phyloP scores from a whole-genome alignment of 2,113 vertebrate genomes.

The Hylia prasina region DNA sequence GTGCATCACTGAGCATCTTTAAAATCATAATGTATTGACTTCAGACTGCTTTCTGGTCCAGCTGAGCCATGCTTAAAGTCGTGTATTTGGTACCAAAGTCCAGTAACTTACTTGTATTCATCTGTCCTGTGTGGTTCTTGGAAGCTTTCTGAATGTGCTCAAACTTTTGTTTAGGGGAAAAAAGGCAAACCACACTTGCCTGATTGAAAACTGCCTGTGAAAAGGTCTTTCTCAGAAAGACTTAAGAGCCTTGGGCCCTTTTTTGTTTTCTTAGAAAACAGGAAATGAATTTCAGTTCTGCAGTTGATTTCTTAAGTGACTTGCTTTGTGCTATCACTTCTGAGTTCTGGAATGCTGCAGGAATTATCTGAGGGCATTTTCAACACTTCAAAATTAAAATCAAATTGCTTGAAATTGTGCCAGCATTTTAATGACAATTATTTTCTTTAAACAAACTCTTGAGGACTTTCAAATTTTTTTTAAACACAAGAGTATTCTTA shows the following conservation, averaged over 20 bases:
- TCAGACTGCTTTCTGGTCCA: background rate
- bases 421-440: conserved; percentile 22
- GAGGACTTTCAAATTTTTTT: background rate
- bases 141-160: background rate
- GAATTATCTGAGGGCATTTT: conserved; percentile 29
- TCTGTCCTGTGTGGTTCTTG: background rate
- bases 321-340: background rate
- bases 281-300: conserved; percentile 34
- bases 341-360: conserved; percentile 3
- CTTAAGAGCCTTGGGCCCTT: background rate
- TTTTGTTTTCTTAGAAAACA: conserved; percentile 64
- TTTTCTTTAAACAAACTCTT: conserved; percentile 10
- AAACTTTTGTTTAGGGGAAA: background rate
- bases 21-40: background rate
- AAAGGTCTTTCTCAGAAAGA: conserved; percentile 43
- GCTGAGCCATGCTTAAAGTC: background rate
- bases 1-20: background rate
- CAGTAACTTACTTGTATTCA: background rate
- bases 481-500: conserved; percentile 12
- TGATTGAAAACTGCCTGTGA: background rate
- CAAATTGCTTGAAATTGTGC: background rate
- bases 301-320: conserved; percentile 10
- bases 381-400: conserved; percentile 19
- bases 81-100: background rate
- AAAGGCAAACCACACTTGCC: background rate